Base-by-base conservation (phyloP, 2,888 invertebrate species). In the Nomada ruficornis region DNA sequence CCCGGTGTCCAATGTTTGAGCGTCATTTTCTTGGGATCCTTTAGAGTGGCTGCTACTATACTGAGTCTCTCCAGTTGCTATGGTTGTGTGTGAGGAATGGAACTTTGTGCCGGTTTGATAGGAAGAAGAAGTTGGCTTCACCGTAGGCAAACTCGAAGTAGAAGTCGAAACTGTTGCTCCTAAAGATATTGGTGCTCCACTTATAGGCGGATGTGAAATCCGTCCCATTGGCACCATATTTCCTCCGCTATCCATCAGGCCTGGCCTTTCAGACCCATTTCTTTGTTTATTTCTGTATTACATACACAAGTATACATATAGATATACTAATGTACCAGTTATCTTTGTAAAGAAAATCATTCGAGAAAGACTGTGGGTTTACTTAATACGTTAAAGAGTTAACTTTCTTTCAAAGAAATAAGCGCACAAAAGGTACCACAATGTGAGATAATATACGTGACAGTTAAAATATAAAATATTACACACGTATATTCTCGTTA, bases 41-140 rank as follows among this genome's bases (percentile, higher is more conserved):
- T 91, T 91, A 26, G 84, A 68, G 64, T 89, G 88, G 76, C 90
- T 91, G 83, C 91, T 93, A 86, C 87, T 90, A 73, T 90, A 90
- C 63, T 90, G 91, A 70, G 82, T 80, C 86, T 90, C 91, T 64
- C 87, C 83, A 59, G 82, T 80, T 55, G 79, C 82, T 91, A 86
- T 59, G 59, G 87, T 71, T 77, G 90, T 73, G 82, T 93, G 93
- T 78, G 93, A 92, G 90, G 93, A 92, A 90, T 93, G 93, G 91
- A 92, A 93, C 92, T 93, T 94, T 92, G 92, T 92, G 92, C 93
- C 93, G 85, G 90, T 82, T 85, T 91, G 91, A 79, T 93, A 93
- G 91, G 93, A 92, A 90, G 92, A 88, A 80, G 92, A 86, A 71
- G 91, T 88, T 86, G 92, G 89, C 86, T 93, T 93, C 78, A 81